Evolutionary conservation across 2,888 invertebrate species (phyloP).

Genomic region (Entomobrya proxima): DNA sequence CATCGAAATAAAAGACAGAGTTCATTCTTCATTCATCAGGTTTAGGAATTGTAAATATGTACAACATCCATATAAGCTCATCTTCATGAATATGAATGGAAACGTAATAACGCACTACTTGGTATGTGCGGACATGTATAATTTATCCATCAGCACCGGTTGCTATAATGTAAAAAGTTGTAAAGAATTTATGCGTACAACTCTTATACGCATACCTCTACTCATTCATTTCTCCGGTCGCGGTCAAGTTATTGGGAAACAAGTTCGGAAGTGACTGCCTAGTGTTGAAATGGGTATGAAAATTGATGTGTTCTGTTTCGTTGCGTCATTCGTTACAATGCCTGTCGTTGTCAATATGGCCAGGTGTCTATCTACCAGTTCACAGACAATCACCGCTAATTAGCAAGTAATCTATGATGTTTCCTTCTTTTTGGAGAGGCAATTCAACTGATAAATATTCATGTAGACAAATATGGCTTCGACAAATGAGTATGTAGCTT

Average conservation of each 20-base stretch:
- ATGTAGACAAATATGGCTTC: background rate
- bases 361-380: background rate
- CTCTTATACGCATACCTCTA: too few species aligned
- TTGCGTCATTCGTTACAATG: background rate
- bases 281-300: background rate
- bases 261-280: background rate
- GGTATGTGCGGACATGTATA: background rate
- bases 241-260: background rate
- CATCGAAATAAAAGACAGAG: background rate
- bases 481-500: background rate
- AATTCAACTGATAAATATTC: background rate
- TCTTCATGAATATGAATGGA: background rate
- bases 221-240: too few species aligned
- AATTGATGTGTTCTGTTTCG: background rate
- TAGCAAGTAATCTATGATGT: background rate
- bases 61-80: background rate
- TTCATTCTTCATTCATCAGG: background rate
- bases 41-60: background rate
- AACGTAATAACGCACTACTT: background rate
- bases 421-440: background rate
- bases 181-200: background rate
- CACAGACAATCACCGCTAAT: background rate
- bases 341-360: background rate
- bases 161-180: background rate
- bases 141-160: background rate